phyloP scores from a whole-genome alignment of 2,797 vertebrate species.

The Urocyon cinereoargenteus region DNA sequence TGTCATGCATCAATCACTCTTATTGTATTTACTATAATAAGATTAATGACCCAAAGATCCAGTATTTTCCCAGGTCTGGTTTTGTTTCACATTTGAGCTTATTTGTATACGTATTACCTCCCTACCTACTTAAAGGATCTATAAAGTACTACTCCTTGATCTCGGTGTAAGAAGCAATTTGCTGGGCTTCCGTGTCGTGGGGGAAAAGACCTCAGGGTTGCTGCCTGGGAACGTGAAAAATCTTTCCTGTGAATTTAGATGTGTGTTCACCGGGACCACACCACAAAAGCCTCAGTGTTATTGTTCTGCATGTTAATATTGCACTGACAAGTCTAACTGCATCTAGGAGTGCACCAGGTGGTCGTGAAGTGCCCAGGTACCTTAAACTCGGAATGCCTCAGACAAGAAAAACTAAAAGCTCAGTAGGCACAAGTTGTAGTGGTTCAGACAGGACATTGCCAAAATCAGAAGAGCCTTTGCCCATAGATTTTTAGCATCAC shows the following conservation, averaged over 20 bases:
- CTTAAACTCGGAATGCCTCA: slow-evolving; percentile 78
- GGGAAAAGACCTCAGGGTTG: neutral
- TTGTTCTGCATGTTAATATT: slow-evolving; percentile 67
- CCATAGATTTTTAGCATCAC: slow-evolving; percentile 69
- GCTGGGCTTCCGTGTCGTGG: neutral
- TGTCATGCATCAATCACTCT: neutral
- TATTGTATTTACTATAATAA: neutral
- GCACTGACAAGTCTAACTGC: slow-evolving; percentile 83
- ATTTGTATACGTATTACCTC: slow-evolving; percentile 18
- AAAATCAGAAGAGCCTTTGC: slow-evolving; percentile 72
- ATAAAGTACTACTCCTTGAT: neutral
- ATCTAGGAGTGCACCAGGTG: slow-evolving; percentile 82
- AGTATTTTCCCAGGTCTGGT: neutral
- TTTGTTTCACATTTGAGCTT: slow-evolving; percentile 40
- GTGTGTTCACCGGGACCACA: slow-evolving; percentile 67
- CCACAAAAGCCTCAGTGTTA: slow-evolving; percentile 60
- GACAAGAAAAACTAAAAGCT: slow-evolving; percentile 83
- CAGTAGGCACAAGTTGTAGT: slow-evolving; percentile 72
- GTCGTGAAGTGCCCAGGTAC: slow-evolving; percentile 85
- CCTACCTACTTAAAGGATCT: neutral
- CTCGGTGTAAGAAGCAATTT: slow-evolving; percentile 15
- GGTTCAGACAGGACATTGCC: slow-evolving; percentile 77
- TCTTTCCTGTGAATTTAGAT: neutral
- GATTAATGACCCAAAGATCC: neutral
- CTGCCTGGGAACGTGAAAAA: slow-evolving; percentile 40